phyloP scores from a whole-genome alignment of 2,797 vertebrate species.

The Eutrigla gurnardus region DNA sequence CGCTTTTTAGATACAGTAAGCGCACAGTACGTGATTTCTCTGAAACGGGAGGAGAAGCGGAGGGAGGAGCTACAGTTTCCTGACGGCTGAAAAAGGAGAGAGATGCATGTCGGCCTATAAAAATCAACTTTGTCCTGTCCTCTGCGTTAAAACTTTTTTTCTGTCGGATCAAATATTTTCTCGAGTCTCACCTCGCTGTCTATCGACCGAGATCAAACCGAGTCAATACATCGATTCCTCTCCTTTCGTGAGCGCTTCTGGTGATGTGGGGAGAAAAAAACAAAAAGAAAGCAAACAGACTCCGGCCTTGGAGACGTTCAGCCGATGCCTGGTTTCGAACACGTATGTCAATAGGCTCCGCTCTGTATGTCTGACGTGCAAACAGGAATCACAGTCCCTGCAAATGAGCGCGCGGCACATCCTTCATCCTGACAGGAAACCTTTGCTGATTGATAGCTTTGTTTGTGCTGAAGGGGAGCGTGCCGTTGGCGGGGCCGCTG shows the following conservation, averaged over 20 bases:
- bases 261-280: background rate
- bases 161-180: slow-evolving; percentile 3
- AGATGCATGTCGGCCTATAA: slow-evolving; percentile 25
- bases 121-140: slow-evolving; percentile 15
- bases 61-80: slow-evolving; percentile 60
- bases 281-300: background rate
- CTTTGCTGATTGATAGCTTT: slow-evolving; percentile 62
- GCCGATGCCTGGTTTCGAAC: slow-evolving; percentile 44
- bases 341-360: slow-evolving; percentile 51
- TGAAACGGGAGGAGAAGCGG: slow-evolving; percentile 43
- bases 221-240: slow-evolving; percentile 20
- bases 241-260: slow-evolving; percentile 12
- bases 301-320: slow-evolving; percentile 41
- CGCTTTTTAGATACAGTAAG: slow-evolving; percentile 61
- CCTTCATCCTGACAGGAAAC: slow-evolving; percentile 58
- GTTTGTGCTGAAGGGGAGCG: slow-evolving; percentile 59
- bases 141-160: slow-evolving; percentile 6
- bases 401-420: slow-evolving; percentile 45
- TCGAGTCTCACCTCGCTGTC: slow-evolving; percentile 11
- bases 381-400: slow-evolving; percentile 60
- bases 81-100: slow-evolving; percentile 32
- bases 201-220: slow-evolving; percentile 13
- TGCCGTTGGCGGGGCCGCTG: slow-evolving; percentile 30
- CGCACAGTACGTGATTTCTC: slow-evolving; percentile 66
- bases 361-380: slow-evolving; percentile 54